These are phyloP conservation scores for Notolabrus celidotus DNA, from an alignment of 2,797 vertebrate species.

Conservation along the genomic window DNA sequence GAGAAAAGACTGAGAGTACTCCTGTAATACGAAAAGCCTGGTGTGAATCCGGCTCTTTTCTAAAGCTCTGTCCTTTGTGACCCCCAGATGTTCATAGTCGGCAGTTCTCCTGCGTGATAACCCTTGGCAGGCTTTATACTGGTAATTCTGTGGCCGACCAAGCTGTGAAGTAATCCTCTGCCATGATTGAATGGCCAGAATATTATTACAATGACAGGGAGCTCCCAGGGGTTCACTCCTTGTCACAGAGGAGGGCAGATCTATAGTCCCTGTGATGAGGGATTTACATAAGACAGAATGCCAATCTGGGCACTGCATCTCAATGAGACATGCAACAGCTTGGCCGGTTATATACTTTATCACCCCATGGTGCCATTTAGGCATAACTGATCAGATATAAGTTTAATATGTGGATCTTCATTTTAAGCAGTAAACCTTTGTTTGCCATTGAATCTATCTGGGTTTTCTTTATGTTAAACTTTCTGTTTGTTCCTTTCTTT, in stretches of 20 bases:
- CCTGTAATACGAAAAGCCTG: constrained; percentile 1
- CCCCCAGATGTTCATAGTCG: constrained; percentile 38
- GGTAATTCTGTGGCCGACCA: constrained; percentile 38
- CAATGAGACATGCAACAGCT: constrained; percentile 1
- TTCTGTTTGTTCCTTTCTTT: constrained; percentile 28
- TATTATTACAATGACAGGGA: constrained; percentile 45
- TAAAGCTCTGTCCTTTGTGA: constrained; percentile 11
- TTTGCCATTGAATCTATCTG: background rate
- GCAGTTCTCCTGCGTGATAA: constrained; percentile 21
- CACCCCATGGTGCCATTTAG: background rate
- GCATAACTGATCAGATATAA: background rate
- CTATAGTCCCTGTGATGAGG: constrained; percentile 7
- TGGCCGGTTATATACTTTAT: background rate
- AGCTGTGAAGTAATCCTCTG: constrained; percentile 55
- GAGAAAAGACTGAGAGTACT: background rate
- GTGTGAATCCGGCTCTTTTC: constrained; percentile 18
- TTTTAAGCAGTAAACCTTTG: too few species aligned
- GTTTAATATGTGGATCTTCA: background rate
- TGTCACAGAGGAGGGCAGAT: constrained; percentile 26
- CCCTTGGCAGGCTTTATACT: constrained; percentile 18
- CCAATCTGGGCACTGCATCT: constrained; percentile 5
- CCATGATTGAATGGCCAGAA: constrained; percentile 46
- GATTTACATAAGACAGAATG: constrained; percentile 27
- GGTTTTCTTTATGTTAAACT: background rate
- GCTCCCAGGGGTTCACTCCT: constrained; percentile 49